Evolutionary conservation across 2,888 invertebrate genomes (phyloP), one percentile per base, ranked within the genome.

Genomic region (Rotaria macrura): DNA sequence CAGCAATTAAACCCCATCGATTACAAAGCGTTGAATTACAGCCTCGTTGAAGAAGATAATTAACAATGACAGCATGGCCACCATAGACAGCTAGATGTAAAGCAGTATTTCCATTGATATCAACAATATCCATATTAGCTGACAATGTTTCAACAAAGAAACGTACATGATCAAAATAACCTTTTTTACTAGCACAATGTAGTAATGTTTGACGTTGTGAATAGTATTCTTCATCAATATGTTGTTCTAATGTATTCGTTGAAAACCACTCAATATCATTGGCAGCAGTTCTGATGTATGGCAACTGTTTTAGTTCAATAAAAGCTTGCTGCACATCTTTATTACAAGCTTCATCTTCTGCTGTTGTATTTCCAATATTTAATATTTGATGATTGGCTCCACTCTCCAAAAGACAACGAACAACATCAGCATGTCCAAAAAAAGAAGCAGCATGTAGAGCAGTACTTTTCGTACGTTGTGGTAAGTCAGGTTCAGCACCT

Each of bases 61-160:
- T 84, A 9, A 89, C 89, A 83, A 91, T 90, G 87, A 90, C 90
- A 85, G 89, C 88, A 87, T 91, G 91, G 12, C 91, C 91, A 4
- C 90, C 89, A 85, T 89, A 91, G 9, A 90, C 90, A 1, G 91
- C 91, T n/a, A 91, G 89, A 87, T 90, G 90, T 25, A 90, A 87
- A 12, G 90, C 89, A 86, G 65, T 34, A 20, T 65, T 65, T 65
- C 29, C 34, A 65, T 65, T 29, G 4, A 29, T 3, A 34, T 65
- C 65, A 34, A 65, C 65, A 65, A 65, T 29, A 65, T 65, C 34
- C 17, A 65, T 6, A 65, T 65, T 65, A 34, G 65, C 65, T 17
- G 14, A 34, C 14, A 23, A 34, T 34, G 12, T 34, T 65, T 65
- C 65, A 6, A 65, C 14, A 34, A 65, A 7, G 7, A 29, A 65